These are phyloP conservation scores for Platichthys stellatus DNA, from an alignment of 2,113 vertebrate species.

Conservation along the genomic window DNA sequence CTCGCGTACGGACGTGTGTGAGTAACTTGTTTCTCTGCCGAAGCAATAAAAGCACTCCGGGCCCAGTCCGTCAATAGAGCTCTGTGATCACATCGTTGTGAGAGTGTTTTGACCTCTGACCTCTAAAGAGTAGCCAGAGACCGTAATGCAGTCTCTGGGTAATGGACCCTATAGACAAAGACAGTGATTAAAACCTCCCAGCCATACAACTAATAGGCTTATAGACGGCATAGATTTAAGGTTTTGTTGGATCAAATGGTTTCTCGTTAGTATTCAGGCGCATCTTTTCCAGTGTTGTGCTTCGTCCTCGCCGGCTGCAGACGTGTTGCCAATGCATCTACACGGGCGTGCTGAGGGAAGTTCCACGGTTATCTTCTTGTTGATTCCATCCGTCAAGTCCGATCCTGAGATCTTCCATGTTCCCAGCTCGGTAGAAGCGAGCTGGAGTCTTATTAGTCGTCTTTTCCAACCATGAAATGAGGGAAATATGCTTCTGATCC, in stretches of 20 bases:
- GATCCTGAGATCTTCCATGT: too few relatives aligned
- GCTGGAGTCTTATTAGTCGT: neutral
- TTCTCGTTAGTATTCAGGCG: slow-evolving; percentile 62
- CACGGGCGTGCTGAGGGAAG: slow-evolving; percentile 49
- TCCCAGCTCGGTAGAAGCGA: slow-evolving; percentile 3
- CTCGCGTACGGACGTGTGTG: neutral
- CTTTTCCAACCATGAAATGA: slow-evolving; percentile 23
- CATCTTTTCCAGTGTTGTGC: slow-evolving; percentile 20
- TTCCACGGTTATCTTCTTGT: neutral
- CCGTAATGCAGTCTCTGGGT: slow-evolving; percentile 59
- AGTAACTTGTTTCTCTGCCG: slow-evolving; percentile 8
- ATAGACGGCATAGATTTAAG: slow-evolving; percentile 57
- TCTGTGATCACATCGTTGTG: slow-evolving; percentile 31
- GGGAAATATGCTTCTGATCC: neutral
- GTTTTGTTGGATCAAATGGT: slow-evolving; percentile 48
- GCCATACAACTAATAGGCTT: slow-evolving; percentile 58
- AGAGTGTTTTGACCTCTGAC: slow-evolving; percentile 59
- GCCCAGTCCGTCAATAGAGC: slow-evolving; percentile 41
- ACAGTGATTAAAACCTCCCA: slow-evolving; percentile 66
- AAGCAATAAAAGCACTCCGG: slow-evolving; percentile 43
- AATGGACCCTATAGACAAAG: slow-evolving; percentile 64
- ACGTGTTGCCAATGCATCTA: slow-evolving; percentile 44
- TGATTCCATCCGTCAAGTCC: too few relatives aligned
- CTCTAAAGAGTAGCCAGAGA: slow-evolving; percentile 45
- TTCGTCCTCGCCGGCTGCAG: slow-evolving; percentile 19